These are phyloP conservation scores for Oncorhynchus nerka DNA, from an alignment of 2,113 vertebrate species.

Conservation along the genomic window DNA sequence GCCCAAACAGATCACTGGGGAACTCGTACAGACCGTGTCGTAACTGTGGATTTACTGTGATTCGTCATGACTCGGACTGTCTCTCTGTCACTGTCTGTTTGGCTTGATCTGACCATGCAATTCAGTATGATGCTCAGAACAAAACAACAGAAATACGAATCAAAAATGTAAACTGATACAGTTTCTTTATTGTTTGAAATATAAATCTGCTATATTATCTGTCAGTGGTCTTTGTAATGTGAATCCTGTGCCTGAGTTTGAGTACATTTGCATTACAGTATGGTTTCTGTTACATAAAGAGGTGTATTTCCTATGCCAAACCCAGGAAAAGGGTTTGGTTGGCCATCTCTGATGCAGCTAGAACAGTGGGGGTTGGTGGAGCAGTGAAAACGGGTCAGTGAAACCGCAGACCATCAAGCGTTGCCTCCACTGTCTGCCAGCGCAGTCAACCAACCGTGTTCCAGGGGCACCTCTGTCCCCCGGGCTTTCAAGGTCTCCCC, in stretches of 20 bases:
- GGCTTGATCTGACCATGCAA: too few species aligned
- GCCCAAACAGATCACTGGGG: too few species aligned
- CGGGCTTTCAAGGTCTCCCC: constrained; percentile 29
- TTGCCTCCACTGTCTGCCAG: constrained; percentile 24
- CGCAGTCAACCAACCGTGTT: constrained; percentile 20
- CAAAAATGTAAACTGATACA: too few species aligned
- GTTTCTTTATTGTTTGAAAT: too few species aligned
- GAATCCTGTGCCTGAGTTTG: too few species aligned
- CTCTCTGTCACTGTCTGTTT: too few species aligned
- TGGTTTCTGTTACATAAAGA: not conserved
- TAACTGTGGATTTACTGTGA: too few species aligned
- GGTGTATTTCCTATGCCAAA: not conserved
- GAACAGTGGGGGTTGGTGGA: constrained; percentile 15
- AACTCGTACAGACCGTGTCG: too few species aligned
- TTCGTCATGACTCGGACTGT: too few species aligned
- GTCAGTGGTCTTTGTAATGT: too few species aligned
- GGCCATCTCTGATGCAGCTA: constrained; percentile 3
- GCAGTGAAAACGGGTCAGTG: constrained; percentile 60
- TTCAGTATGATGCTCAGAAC: not conserved
- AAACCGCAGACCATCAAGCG: constrained; percentile 60
- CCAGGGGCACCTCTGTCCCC: constrained; percentile 28
- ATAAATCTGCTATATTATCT: too few species aligned
- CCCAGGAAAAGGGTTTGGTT: constrained; percentile 16
- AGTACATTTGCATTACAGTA: not conserved
- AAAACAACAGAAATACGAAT: too few species aligned